phyloP scores from a whole-genome alignment of 2,888 invertebrate genomes.

The Patella depressa region DNA sequence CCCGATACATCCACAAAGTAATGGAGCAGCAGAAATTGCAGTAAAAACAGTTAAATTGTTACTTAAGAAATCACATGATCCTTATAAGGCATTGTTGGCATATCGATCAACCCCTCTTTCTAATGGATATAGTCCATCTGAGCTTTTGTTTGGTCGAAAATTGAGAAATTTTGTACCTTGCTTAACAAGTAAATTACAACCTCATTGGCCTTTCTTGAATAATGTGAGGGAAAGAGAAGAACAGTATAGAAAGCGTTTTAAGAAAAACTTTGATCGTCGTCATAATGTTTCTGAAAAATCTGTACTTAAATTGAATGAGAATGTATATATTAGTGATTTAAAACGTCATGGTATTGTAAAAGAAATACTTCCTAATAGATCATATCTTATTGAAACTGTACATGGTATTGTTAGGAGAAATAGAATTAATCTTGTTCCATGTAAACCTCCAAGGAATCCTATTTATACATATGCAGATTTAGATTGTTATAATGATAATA shows the following conservation, averaged over 20 bases:
- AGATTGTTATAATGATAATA: no score
- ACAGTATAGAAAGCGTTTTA: not conserved
- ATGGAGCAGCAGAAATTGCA: not conserved
- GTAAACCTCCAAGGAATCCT: not conserved
- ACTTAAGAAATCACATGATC: constrained; percentile 13
- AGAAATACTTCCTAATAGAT: not conserved
- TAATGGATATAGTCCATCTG: constrained; percentile 19
- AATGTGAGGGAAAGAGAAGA: constrained; percentile 16
- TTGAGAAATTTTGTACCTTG: constrained; percentile 12
- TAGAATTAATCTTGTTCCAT: not conserved
- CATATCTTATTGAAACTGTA: not conserved
- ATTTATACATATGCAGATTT: no score
- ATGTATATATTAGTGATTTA: not conserved
- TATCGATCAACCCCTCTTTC: constrained; percentile 21
- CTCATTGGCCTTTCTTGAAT: constrained; percentile 21
- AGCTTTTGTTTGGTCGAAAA: constrained; percentile 23
- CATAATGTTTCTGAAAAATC: not conserved
- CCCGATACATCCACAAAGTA: not conserved
- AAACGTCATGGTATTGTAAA: not conserved
- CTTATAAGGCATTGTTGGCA: constrained; percentile 20
- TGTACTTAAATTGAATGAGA: not conserved
- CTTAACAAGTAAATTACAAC: not conserved
- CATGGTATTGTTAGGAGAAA: not conserved
- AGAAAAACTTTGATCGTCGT: not conserved
- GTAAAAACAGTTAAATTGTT: not conserved